Conservation (phyloP, 2,113 vertebrate genomes). For the Podarcis muralis region DNA sequence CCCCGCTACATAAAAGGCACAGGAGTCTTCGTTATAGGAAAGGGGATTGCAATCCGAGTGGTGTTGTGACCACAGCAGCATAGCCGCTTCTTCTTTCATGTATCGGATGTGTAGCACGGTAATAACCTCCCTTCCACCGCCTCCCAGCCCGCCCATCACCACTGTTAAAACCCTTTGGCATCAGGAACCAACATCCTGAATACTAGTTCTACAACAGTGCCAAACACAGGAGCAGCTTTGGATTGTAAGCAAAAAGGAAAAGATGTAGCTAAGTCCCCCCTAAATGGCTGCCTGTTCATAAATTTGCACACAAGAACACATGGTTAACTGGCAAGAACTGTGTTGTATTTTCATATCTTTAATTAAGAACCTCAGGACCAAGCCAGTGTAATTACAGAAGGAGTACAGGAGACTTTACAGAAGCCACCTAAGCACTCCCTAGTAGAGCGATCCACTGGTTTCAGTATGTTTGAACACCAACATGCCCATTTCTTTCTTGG, state of each 20-base stretch:
- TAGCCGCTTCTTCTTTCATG: conserved; percentile 58
- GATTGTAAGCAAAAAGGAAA: conserved; percentile 42
- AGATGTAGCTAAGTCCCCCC: conserved; percentile 35
- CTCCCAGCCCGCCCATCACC: conserved; percentile 29
- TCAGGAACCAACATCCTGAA: conserved; percentile 53
- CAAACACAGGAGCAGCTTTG: conserved; percentile 34
- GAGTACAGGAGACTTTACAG: background rate
- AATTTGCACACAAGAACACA: conserved; percentile 28
- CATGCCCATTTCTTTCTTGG: conserved; percentile 37
- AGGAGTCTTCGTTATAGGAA: background rate
- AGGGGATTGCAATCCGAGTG: conserved; percentile 32
- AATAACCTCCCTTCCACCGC: conserved; percentile 45
- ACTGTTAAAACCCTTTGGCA: conserved; percentile 61
- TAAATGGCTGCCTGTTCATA: conserved; percentile 39
- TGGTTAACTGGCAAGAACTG: background rate
- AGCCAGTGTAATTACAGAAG: background rate
- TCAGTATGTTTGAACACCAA: background rate
- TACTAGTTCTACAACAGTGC: background rate
- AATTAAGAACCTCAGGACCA: conserved; percentile 35
- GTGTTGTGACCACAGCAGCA: conserved; percentile 50
- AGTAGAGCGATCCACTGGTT: background rate
- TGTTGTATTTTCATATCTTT: background rate
- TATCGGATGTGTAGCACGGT: conserved; percentile 72
- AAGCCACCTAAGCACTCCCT: background rate
- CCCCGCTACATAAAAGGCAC: background rate